These are phyloP conservation scores for Gryllus bimaculatus DNA, from an alignment of 1,140 invertebrate species.

Conservation along the genomic window DNA sequence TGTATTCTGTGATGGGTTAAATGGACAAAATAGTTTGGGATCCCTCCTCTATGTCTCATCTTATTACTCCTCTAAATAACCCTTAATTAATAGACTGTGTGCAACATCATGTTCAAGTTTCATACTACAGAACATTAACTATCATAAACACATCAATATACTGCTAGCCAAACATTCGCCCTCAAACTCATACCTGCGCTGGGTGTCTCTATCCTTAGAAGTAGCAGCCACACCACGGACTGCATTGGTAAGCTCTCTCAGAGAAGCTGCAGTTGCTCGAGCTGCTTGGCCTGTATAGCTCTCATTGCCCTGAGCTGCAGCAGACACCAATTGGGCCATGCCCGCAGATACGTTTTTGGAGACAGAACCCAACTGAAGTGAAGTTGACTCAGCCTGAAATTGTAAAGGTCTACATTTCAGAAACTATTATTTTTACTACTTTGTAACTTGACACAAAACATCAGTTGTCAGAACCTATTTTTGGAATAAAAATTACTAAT, in stretches of 20 bases:
- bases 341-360: constrained; percentile 52
- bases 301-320: constrained; percentile 73
- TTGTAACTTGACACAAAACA: too few species aligned
- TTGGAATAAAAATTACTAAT: neutral
- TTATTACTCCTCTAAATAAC: too few species aligned
- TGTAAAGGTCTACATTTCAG: neutral
- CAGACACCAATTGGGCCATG: constrained; percentile 75
- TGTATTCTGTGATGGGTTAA: too few species aligned
- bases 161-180: too few species aligned
- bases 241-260: constrained; percentile 59
- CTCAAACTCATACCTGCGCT: constrained; percentile 35
- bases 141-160: too few species aligned
- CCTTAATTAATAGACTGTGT: too few species aligned
- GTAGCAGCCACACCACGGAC: constrained; percentile 64
- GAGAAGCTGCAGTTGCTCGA: constrained; percentile 63
- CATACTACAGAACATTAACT: too few species aligned
- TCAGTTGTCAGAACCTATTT: too few species aligned
- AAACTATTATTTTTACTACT: too few species aligned
- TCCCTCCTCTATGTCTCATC: too few species aligned
- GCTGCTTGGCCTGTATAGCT: constrained; percentile 75
- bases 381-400: constrained; percentile 57
- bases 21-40: too few species aligned
- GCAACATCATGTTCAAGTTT: too few species aligned
- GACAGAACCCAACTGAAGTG: constrained; percentile 57
- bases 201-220: constrained; percentile 49